phyloP scores from a whole-genome alignment of 1,140 invertebrate species.

The Listronotus oregonensis region DNA sequence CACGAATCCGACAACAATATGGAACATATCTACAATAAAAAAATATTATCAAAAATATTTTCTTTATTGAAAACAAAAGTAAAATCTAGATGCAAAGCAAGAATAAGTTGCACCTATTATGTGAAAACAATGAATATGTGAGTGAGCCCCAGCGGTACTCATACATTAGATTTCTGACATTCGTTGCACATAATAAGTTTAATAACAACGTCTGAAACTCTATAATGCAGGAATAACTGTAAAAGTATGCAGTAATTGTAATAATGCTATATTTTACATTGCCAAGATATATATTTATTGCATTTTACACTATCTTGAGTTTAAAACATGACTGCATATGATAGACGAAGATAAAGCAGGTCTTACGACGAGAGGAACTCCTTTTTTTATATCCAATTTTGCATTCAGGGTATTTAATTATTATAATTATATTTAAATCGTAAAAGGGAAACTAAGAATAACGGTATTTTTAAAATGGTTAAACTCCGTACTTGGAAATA shows the following conservation, averaged over 20 bases:
- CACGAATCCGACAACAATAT: too few species aligned
- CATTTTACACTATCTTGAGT: conserved; percentile 26
- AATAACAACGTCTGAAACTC: conserved; percentile 11
- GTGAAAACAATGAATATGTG: too few species aligned
- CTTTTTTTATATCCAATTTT: neutral
- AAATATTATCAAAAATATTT: too few species aligned
- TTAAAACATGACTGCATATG: conserved; percentile 16
- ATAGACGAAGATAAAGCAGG: conserved; percentile 5
- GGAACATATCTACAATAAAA: too few species aligned
- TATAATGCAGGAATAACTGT: conserved; percentile 24
- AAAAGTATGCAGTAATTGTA: conserved; percentile 10
- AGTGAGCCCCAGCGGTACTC: too few species aligned
- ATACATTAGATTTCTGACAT: conserved; percentile 8
- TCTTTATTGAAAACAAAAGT: too few species aligned
- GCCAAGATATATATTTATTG: conserved; percentile 16
- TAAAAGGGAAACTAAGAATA: too few species aligned
- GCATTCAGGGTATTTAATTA: neutral
- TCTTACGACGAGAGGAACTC: neutral
- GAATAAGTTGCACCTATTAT: too few species aligned
- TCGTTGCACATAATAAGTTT: conserved; percentile 16
- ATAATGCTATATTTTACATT: conserved; percentile 19
- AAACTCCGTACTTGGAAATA: too few species aligned
- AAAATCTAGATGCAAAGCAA: too few species aligned
- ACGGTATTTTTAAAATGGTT: too few species aligned
- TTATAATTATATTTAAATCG: conserved; percentile 4